A percentile compares a stretch with the other conserved stretches of the same genome.
These are phyloP conservation scores for Champsocephalus gunnari DNA, from an alignment of 2,797 vertebrate species.

Conservation along the genomic window DNA sequence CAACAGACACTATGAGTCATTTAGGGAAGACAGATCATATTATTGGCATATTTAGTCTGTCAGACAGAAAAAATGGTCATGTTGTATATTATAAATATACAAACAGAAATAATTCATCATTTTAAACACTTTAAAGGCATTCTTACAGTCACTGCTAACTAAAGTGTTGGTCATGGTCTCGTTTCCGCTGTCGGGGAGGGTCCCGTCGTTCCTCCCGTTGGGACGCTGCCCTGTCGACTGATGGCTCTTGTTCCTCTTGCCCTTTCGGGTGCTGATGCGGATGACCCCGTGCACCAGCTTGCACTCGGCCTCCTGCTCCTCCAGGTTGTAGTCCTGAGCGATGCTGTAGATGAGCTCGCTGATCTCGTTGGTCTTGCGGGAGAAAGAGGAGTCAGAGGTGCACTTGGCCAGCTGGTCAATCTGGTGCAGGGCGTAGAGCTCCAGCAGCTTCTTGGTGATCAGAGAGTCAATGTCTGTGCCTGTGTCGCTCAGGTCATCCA, in stretches of 20 bases:
- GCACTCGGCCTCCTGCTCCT: slow-evolving; percentile 97
- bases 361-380: slow-evolving; percentile 98
- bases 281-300: slow-evolving; percentile 97
- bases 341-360: slow-evolving; percentile 98
- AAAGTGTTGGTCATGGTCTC: slow-evolving; percentile 94
- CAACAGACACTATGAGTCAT: slow-evolving; percentile 67
- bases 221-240: slow-evolving; percentile 80
- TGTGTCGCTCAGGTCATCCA: slow-evolving; percentile 91
- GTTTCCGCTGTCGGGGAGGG: slow-evolving; percentile 92
- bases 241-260: slow-evolving; percentile 81
- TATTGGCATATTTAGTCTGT: slow-evolving; percentile 42
- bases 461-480: slow-evolving; percentile 94
- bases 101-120: not conserved
- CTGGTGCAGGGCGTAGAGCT: slow-evolving; percentile 97
- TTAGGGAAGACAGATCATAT: slow-evolving; percentile 29
- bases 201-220: slow-evolving; percentile 85
- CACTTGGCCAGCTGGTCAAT: slow-evolving; percentile 98
- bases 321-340: slow-evolving; percentile 97
- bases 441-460: slow-evolving; percentile 96
- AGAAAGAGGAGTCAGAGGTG: slow-evolving; percentile 96
- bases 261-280: slow-evolving; percentile 96
- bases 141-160: slow-evolving; percentile 91
- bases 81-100: not conserved
- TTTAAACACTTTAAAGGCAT: not conserved
- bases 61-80: slow-evolving; percentile 5